Evolutionary conservation across 2,113 vertebrate species (phyloP).

Genomic region (Otolemur garnettii): DNA sequence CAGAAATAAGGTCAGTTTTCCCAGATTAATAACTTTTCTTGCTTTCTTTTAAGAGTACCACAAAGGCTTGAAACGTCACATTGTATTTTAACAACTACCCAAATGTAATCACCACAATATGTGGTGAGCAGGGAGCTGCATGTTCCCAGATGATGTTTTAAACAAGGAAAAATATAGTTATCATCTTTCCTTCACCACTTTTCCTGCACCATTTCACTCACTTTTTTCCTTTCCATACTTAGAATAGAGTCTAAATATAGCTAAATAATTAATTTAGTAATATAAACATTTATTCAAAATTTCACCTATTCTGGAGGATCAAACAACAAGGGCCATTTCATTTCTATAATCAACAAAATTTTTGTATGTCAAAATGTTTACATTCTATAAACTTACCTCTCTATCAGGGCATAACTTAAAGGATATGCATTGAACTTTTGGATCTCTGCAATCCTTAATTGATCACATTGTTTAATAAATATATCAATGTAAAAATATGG

Average conservation of each 20-base stretch:
- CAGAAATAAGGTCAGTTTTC: background rate
- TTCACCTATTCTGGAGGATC: background rate
- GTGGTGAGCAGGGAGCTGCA: background rate
- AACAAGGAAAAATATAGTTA: constrained; percentile 21
- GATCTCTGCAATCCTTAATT: background rate
- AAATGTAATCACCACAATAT: background rate
- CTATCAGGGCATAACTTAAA: background rate
- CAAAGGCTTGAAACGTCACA: background rate
- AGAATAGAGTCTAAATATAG: constrained; percentile 31
- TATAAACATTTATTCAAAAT: constrained; percentile 20
- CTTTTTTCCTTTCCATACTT: background rate
- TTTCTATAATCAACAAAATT: background rate
- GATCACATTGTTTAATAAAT: background rate
- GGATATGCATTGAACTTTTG: background rate
- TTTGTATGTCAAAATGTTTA: background rate
- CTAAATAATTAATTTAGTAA: constrained; percentile 16
- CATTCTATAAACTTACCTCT: background rate
- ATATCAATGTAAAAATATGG: background rate
- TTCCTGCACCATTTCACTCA: background rate
- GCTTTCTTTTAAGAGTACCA: constrained; percentile 39
- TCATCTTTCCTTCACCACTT: constrained; percentile 32
- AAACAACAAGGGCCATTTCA: background rate
- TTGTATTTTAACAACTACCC: background rate
- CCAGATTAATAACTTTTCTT: background rate
- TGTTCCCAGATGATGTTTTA: constrained; percentile 13